A percentile compares a stretch with the other conserved stretches of the same genome.
phyloP scores from a whole-genome alignment of 2,113 vertebrate species.

The Alouatta palliata region DNA sequence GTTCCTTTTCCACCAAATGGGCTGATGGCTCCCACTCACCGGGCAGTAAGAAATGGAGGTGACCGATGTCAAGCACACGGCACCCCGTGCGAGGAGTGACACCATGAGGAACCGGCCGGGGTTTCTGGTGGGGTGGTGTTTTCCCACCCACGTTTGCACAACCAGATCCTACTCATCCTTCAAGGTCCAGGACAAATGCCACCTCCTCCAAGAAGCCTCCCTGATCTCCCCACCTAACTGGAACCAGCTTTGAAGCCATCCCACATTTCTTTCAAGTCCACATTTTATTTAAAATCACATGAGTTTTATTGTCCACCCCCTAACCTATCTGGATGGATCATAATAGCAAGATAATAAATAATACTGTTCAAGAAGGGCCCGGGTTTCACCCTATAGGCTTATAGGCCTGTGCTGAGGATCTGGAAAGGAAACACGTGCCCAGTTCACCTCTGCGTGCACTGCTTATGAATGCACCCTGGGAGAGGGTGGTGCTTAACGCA shows the following conservation, averaged over 20 bases:
- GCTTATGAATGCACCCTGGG: rapidly evolving
- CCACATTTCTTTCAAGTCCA: not conserved
- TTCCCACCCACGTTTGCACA: not conserved
- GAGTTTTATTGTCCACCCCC: not conserved
- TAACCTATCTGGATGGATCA: not conserved
- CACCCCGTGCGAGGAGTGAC: not conserved
- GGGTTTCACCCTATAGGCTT: rapidly evolving
- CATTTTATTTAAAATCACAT: rapidly evolving
- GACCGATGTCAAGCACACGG: rapidly evolving
- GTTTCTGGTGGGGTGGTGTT: not conserved
- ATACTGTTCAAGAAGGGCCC: not conserved
- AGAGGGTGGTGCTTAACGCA: rapidly evolving
- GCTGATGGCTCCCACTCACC: not conserved
- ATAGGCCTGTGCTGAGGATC: not conserved
- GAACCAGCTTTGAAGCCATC: not conserved
- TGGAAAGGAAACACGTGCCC: rapidly evolving
- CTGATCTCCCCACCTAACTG: not conserved
- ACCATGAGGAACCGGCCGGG: not conserved
- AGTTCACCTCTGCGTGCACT: rapidly evolving
- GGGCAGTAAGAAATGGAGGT: not conserved
- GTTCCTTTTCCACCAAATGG: not conserved
- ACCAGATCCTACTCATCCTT: not conserved
- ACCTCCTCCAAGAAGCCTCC: not conserved
- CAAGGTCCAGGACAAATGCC: not conserved
- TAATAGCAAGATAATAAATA: not conserved